phyloP scores from a whole-genome alignment of 1,140 invertebrate genomes.

The Rhizoglyphus robini region DNA sequence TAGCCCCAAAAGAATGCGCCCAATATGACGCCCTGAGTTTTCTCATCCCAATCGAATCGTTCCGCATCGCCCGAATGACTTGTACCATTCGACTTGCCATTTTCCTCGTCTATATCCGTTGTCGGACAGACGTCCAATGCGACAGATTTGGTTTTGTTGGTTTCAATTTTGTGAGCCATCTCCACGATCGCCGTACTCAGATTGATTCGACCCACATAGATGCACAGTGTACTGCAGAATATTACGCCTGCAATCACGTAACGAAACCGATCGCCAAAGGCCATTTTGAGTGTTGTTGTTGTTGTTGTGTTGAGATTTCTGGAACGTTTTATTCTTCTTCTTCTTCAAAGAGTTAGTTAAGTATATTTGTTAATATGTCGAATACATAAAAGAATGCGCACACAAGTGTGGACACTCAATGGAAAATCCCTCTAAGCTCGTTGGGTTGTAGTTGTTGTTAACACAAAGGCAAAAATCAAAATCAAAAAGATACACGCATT shows the following conservation, averaged over 20 bases:
- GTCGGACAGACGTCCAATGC: background rate
- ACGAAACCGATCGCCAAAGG: background rate
- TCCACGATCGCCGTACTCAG: background rate
- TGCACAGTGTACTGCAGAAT: background rate
- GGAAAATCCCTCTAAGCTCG: too few species aligned
- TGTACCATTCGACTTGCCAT: background rate
- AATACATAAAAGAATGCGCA: too few species aligned
- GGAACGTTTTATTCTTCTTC: background rate
- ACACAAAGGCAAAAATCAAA: too few species aligned
- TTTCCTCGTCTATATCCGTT: background rate
- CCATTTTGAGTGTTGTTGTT: too few species aligned
- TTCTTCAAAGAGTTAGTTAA: too few species aligned
- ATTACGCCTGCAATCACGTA: background rate
- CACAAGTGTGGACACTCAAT: too few species aligned
- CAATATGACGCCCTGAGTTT: constrained; percentile 44
- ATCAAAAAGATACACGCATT: too few species aligned
- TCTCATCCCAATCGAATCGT: constrained; percentile 25
- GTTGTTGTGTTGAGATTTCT: too few species aligned
- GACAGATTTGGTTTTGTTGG: background rate
- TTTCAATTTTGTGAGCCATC: background rate
- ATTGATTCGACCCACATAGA: constrained; percentile 6
- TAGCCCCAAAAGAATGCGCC: constrained; percentile 76
- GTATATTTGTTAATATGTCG: too few species aligned
- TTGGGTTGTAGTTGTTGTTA: too few species aligned
- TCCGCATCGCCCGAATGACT: constrained; percentile 8